Evolutionary conservation across 1,140 invertebrate species (phyloP).

Genomic region (Geopemphigus sp.): DNA sequence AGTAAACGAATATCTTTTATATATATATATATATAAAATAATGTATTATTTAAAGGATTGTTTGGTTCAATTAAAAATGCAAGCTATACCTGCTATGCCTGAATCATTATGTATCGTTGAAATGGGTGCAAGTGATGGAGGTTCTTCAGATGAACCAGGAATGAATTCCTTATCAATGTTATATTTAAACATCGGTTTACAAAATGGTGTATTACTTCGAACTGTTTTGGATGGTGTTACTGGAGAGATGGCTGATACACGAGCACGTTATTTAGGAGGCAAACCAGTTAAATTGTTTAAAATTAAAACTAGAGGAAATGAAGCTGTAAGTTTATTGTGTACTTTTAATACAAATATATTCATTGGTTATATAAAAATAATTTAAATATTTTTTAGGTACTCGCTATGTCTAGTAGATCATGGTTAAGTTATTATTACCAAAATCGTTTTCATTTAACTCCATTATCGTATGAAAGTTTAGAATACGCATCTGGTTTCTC

Average conservation of each 20-base stretch:
- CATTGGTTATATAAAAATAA: constrained; percentile 4
- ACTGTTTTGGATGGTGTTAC: constrained; percentile 95
- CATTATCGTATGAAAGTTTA: constrained; percentile 91
- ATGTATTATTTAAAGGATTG: constrained; percentile 58
- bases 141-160: constrained; percentile 61
- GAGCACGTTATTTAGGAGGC: constrained; percentile 93
- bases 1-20: too few relatives aligned
- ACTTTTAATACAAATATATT: background rate
- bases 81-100: constrained; percentile 92
- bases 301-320: constrained; percentile 90
- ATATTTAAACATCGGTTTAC: constrained; percentile 96
- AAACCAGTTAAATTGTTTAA: constrained; percentile 94
- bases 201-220: constrained; percentile 93
- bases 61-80: constrained; percentile 89
- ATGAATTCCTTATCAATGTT: constrained; percentile 65
- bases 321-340: constrained; percentile 69
- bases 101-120: constrained; percentile 97
- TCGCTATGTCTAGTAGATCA: constrained; percentile 96
- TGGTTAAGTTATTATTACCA: constrained; percentile 99
- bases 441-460: constrained; percentile 92
- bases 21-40: background rate
- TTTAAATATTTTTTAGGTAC: constrained; percentile 60
- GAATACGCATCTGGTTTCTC: constrained; percentile 98
- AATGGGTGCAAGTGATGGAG: constrained; percentile 71
- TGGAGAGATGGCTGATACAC: constrained; percentile 93